Conservation (phyloP, 2,113 vertebrate genomes). For the Podarcis cretensis region DNA sequence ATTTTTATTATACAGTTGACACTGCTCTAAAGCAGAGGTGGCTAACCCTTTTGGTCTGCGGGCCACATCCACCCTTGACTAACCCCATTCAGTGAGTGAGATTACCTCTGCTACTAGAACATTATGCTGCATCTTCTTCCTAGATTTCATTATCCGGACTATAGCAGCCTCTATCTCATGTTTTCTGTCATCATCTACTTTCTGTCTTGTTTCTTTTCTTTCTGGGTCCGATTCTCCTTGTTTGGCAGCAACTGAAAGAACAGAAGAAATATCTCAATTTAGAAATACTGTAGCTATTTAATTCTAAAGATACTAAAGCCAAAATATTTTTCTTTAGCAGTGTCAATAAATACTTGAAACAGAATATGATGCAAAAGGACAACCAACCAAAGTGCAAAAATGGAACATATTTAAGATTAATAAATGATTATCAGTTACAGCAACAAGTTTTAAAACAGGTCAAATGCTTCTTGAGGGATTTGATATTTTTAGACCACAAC, state of each 20-base stretch:
- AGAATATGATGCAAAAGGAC: slow-evolving; percentile 41
- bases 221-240: slow-evolving; percentile 98
- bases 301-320: neutral
- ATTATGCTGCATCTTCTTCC: slow-evolving; percentile 99
- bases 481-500: neutral
- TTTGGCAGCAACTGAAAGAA: slow-evolving; percentile 92
- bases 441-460: too few relatives aligned
- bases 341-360: neutral
- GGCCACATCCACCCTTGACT: too few relatives aligned
- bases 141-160: slow-evolving; percentile 98
- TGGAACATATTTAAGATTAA: slow-evolving; percentile 1
- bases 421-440: neutral
- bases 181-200: slow-evolving; percentile 98
- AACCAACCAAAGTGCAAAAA: neutral
- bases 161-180: slow-evolving; percentile 98
- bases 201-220: slow-evolving; percentile 96
- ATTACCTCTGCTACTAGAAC: slow-evolving; percentile 95
- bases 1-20: neutral
- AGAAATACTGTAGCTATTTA: neutral
- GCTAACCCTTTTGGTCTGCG: too few relatives aligned
- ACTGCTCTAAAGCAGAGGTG: neutral
- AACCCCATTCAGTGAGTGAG: neutral
- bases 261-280: slow-evolving; percentile 40
- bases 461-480: neutral
- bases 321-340: neutral